These are phyloP conservation scores for Condylura cristata DNA, from an alignment of 2,113 vertebrate species.

Conservation along the genomic window DNA sequence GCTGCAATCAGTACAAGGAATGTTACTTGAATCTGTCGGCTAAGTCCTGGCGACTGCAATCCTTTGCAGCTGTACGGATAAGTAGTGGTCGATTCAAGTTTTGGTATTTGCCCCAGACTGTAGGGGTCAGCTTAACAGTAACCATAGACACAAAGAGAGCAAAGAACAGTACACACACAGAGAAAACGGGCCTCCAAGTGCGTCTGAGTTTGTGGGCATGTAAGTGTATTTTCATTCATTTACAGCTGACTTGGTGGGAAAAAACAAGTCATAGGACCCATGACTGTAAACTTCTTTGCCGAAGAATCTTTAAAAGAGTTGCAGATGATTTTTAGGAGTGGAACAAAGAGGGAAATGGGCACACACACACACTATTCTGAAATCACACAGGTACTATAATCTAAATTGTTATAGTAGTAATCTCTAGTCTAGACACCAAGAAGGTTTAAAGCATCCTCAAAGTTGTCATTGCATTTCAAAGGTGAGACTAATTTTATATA, in stretches of 20 bases:
- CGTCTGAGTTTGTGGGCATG: not conserved
- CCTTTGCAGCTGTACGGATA: constrained; percentile 64
- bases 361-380: not conserved
- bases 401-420: not conserved
- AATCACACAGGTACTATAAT: not conserved
- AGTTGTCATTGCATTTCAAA: not conserved
- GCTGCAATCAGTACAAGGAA: not conserved
- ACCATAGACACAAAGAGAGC: not conserved
- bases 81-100: constrained; percentile 49
- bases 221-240: not conserved
- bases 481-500: constrained; percentile 6
- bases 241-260: not conserved
- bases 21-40: not conserved
- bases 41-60: not conserved
- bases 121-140: constrained; percentile 69
- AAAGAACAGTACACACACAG: not conserved
- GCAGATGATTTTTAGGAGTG: not conserved
- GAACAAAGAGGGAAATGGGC: not conserved
- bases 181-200: not conserved
- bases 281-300: not conserved
- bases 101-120: constrained; percentile 73
- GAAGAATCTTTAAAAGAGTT: not conserved
- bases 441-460: not conserved
- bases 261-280: not conserved
- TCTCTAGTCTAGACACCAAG: not conserved